Evolutionary conservation across 2,888 invertebrate species (phyloP).

Genomic region (Nematopogon swammerdamellus): DNA sequence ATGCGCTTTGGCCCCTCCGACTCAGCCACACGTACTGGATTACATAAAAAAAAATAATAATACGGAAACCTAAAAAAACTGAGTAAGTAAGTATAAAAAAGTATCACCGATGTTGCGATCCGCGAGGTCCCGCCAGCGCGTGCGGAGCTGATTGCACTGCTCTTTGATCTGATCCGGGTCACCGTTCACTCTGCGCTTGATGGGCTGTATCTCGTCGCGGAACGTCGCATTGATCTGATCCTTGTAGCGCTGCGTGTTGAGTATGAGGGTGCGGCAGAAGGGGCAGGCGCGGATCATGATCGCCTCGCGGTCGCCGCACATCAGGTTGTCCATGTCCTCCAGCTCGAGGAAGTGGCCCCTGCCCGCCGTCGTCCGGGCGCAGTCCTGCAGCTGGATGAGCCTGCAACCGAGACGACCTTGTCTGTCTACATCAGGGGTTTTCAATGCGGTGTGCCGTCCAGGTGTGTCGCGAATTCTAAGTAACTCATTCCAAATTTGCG

Average conservation of each 20-base stretch:
- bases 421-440: background rate
- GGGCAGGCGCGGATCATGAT: constrained; percentile 50
- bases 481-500: too few species aligned
- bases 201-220: constrained; percentile 32
- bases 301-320: constrained; percentile 25
- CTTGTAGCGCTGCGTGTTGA: constrained; percentile 55
- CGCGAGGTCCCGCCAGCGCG: too few species aligned
- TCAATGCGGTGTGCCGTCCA: too few species aligned
- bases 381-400: constrained; percentile 51
- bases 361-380: constrained; percentile 21
- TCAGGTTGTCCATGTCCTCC: constrained; percentile 37
- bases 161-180: too few species aligned
- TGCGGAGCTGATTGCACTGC: too few species aligned
- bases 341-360: constrained; percentile 38
- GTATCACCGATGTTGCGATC: too few species aligned
- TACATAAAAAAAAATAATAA: too few species aligned
- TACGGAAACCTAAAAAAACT: too few species aligned
- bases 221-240: constrained; percentile 40
- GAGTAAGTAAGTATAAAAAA: too few species aligned
- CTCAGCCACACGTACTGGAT: too few species aligned
- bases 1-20: too few species aligned
- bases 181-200: constrained; percentile 38
- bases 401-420: constrained; percentile 21
- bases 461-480: too few species aligned
- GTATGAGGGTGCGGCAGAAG: constrained; percentile 55